Evolutionary conservation across 2,888 invertebrate species (phyloP).

Genomic region (Julus scandinavius): DNA sequence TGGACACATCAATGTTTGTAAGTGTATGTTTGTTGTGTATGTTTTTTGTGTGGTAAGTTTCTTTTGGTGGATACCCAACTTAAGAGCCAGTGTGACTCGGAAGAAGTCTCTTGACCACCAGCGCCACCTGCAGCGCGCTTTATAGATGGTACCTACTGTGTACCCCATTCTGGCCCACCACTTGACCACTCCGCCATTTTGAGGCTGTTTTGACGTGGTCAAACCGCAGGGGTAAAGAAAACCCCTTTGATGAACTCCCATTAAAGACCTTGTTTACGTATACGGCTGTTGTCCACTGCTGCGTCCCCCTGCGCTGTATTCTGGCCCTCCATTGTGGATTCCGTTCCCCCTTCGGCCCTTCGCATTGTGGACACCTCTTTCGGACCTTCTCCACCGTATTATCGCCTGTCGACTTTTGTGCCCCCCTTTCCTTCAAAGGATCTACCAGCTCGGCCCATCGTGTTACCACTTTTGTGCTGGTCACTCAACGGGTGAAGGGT

Average conservation of each 20-base stretch:
- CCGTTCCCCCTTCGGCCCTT: constrained; percentile 5
- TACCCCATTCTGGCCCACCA: too few species aligned
- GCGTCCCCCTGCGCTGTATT: not conserved
- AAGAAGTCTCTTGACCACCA: not conserved
- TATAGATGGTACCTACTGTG: not conserved
- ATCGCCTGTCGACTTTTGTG: constrained; percentile 50
- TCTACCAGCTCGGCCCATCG: constrained; percentile 41
- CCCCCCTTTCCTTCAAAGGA: constrained; percentile 11
- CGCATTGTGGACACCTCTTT: constrained; percentile 22
- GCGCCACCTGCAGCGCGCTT: constrained; percentile 2
- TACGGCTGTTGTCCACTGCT: constrained; percentile 1
- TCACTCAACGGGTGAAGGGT: constrained; percentile 50
- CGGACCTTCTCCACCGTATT: constrained; percentile 30
- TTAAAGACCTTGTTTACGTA: constrained; percentile 2
- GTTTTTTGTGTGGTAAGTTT: too few species aligned
- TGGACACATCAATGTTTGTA: too few species aligned
- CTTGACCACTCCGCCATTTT: not conserved
- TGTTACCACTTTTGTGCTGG: constrained; percentile 49
- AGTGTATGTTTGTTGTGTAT: not conserved
- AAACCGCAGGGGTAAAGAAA: not conserved
- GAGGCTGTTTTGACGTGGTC: constrained; percentile 8
- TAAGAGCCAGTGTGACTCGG: too few species aligned
- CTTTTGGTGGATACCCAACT: too few species aligned
- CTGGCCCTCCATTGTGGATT: not conserved
- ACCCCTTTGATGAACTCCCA: constrained; percentile 15